Evolutionary conservation across 2,888 invertebrate species (phyloP), one percentile per base, ranked within the genome.

Genomic region (Pterostichus niger): DNA sequence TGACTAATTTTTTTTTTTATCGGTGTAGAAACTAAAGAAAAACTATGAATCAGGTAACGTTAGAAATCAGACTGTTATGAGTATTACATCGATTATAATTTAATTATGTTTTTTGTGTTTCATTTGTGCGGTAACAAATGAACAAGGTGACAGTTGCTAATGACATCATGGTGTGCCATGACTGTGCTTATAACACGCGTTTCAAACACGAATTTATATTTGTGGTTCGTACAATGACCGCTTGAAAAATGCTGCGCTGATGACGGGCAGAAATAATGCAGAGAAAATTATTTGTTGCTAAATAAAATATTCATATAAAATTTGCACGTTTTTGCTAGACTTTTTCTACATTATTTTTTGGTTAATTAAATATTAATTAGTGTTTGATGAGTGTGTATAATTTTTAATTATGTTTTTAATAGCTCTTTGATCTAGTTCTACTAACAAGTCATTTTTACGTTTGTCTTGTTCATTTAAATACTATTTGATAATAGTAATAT

Each of bases 81-180:
- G 56, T 78, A 35, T 78, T 78, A 13, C 78, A 64, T 79, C 68
- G 79, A 79, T 68, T 56, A 82, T 82, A 82, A 82, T 82, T 82
- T 82, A 75, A 82, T 82, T 82, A 82, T 49, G 75, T 75, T 75
- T 40, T 73, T 82, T 56, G 73, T 52, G 75, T 82, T 82, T 82
- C 46, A 82, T 75, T 75, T 64, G 44, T 11, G 31, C 40, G 82
- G 56, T 75, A 82, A 82, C 75, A 82, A 82, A 82, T 82, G 82
- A 82, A 82, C 71, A 46, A 61, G 75, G 82, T 82, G 82, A 82
- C 82, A 82, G 82, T 82, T 82, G 82, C 82, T 75, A 82, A 82
- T 82, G 82, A 82, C 82, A 82, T 82, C 82, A 75, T 82, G 75
- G 82, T 75, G 82, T 75, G 82, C 82, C 82, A 82, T 82, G 82